phyloP scores from a whole-genome alignment of 2,113 vertebrate species.

The Copsychus sechellarum region DNA sequence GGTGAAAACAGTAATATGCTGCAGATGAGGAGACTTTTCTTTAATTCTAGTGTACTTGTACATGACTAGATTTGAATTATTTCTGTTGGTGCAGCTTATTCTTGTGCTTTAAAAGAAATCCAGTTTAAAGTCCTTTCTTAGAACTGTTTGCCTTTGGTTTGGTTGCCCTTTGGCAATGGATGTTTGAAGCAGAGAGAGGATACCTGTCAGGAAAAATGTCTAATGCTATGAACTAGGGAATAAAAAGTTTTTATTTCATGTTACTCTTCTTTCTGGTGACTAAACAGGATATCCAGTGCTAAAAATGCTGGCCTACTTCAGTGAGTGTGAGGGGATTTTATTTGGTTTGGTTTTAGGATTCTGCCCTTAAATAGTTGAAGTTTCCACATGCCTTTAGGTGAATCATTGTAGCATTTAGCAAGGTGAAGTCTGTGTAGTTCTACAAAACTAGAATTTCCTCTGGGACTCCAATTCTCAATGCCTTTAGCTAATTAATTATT shows the following conservation, averaged over 20 bases:
- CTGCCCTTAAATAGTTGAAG: not conserved
- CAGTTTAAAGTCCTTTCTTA: not conserved
- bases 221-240: not conserved
- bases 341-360: not conserved
- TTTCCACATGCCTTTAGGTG: not conserved
- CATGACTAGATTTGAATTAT: not conserved
- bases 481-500: slow-evolving; percentile 55
- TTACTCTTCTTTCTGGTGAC: not conserved
- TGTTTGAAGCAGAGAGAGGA: not conserved
- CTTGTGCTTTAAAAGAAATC: not conserved
- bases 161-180: not conserved
- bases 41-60: not conserved
- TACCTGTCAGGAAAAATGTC: not conserved
- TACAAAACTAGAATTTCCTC: slow-evolving; percentile 3
- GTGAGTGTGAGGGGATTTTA: not conserved
- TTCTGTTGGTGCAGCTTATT: not conserved
- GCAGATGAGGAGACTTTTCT: not conserved
- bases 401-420: not conserved
- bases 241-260: not conserved
- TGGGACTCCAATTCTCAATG: slow-evolving; percentile 20
- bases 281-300: not conserved
- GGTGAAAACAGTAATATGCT: not conserved
- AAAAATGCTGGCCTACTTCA: not conserved
- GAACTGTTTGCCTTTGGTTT: not conserved
- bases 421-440: not conserved